Base-by-base conservation (phyloP, 2,113 vertebrate genomes). In the Machaerirhynchus nigripectus region DNA sequence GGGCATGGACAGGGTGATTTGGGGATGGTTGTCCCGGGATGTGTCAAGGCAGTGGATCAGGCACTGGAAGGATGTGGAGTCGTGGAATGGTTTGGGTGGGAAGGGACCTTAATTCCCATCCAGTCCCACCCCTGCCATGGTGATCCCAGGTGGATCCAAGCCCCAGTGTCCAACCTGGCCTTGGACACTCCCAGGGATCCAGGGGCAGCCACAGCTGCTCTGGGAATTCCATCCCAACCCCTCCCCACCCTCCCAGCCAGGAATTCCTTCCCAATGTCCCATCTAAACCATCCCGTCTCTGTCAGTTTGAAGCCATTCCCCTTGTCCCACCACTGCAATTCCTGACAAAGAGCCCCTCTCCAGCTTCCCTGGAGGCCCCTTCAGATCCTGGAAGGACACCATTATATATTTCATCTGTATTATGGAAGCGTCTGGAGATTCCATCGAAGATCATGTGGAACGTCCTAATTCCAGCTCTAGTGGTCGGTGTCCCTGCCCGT, bases 81-180 rank as follows among this genome's bases (percentile, higher is more conserved):
- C 35, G 8, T 31, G 35, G 67, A 49, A 56, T 23, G 40, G 40
- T 15, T 73, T 80, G 35, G 7, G 11, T 0, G 4, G 26, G 35
- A 10, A 71, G 28, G 11, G 11, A 56, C 4, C 8, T 18, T 3
- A 18, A 80, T 39, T 39, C 5, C 30, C 42, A 26, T 4, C 39
- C 10, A 10, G 0, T 22, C 3, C 56, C 33, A 16, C 13, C 13
- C 39, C 8, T 3, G 1, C 37, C 44, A 50, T 6, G 47, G 7
- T 42, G 42, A 0, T 10, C 8, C 64, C 73, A 46, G 18, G 2
- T 0, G 0, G 37, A 0, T 77, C 46, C 39, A 11, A 35, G 24
- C 19, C 30, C 37, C 37, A 30, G 0, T 44, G 37, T 65, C 52
- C 74, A 55, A 0, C 47, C 20, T 10, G 56, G 24, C 47, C 49